A percentile compares a stretch with the other conserved stretches of the same genome.
phyloP scores from a whole-genome alignment of 2,113 vertebrate species.

The human region DNA sequence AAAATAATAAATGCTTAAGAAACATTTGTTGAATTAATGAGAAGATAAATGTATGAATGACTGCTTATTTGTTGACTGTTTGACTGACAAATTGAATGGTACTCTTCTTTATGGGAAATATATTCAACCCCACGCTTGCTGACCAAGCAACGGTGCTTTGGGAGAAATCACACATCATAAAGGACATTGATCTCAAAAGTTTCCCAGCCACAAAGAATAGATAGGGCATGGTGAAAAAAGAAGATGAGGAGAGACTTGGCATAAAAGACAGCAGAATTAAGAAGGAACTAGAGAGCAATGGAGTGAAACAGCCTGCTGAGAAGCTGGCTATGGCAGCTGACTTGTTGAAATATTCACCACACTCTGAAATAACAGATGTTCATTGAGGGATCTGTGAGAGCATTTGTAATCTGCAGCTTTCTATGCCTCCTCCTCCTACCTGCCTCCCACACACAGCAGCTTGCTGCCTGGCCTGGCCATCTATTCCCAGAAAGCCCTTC shows the following conservation, averaged over 20 bases:
- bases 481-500: neutral
- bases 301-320: constrained; percentile 41
- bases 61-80: neutral
- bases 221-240: neutral
- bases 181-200: neutral
- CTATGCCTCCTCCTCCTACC: neutral
- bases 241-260: neutral
- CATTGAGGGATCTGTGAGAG: neutral
- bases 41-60: neutral
- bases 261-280: constrained; percentile 24
- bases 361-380: constrained; percentile 70
- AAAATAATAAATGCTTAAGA: neutral
- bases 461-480: neutral
- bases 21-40: neutral
- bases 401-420: constrained; percentile 51
- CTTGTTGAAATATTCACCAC: constrained; percentile 71
- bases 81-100: neutral
- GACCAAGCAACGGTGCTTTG: neutral
- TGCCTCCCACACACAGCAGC: neutral
- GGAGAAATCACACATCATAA: neutral
- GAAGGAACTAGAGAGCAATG: constrained; percentile 18
- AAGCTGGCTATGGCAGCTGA: constrained; percentile 62
- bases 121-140: neutral
- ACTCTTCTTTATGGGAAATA: neutral
- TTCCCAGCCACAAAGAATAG: neutral